Base-by-base conservation (phyloP, 2,888 invertebrate genomes). In the Yponomeuta evonymella region DNA sequence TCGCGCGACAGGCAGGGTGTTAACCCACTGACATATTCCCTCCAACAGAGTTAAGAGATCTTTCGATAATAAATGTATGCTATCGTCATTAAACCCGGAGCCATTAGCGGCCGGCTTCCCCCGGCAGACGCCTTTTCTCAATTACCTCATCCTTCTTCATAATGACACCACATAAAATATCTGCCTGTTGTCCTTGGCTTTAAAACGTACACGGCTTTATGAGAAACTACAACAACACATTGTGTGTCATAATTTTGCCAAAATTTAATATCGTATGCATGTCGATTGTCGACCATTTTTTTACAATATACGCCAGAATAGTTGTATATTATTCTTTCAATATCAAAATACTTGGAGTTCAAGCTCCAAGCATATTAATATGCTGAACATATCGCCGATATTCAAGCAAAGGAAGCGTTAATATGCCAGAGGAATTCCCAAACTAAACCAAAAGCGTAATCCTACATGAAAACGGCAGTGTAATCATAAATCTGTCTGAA, bases 91-190 rank as follows among this genome's bases (percentile, higher is more conserved):
- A 77, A 77, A 78, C 79, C 76, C 79, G 76, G 73, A 70, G 75
- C 79, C 81, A 85, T 84, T 82, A 84, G 76, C 81, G 76, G 76
- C 85, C 87, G 76, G 76, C 85, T 88, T 84, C 86, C 84, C 78
- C 81, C 72, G 70, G 68, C 72, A 68, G 48, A 70, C 29, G 29
- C 30, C 65, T 65, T 11, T 29, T 12, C 12, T 15, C 51, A 58
- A 58, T 58, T 58, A 58, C 15, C 51, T 58, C 51, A 58, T 58
- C 51, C 51, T 58, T 58, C 51, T 58, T 58, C 51, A 58, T 76
- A 43, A 48, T 33, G 70, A 63, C 36, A 29, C 65, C n/a, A 23
- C 48, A 62, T 69, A 29, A 69, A 43, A 77, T 74, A 75, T 58
- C 12, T 15, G 51, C 51, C 51, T 58, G 15, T 12, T 58, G 51